These are phyloP conservation scores for Elanoides forficatus DNA, from an alignment of 2,113 vertebrate species.

Conservation along the genomic window DNA sequence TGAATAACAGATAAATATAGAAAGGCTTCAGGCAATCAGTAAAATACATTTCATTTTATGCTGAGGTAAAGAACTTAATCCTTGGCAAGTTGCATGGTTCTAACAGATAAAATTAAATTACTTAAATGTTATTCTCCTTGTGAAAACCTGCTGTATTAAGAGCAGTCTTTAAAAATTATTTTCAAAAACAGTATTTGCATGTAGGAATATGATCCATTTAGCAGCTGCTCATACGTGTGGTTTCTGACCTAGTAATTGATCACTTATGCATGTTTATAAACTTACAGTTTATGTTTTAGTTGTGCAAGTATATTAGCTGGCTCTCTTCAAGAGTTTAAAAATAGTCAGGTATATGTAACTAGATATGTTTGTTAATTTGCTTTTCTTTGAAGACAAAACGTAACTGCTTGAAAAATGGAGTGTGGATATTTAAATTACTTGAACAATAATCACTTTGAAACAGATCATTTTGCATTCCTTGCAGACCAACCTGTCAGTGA, in stretches of 20 bases:
- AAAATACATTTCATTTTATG: background rate
- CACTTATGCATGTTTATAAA: background rate
- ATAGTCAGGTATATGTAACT: background rate
- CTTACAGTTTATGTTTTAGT: background rate
- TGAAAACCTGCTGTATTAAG: background rate
- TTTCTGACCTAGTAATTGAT: background rate
- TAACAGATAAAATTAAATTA: constrained; percentile 35
- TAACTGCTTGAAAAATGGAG: background rate
- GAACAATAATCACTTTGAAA: background rate
- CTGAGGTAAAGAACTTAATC: constrained; percentile 14
- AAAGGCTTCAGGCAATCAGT: background rate
- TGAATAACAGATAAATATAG: constrained; percentile 21
- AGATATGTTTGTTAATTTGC: background rate
- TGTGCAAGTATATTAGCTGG: background rate
- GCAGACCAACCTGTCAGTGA: background rate
- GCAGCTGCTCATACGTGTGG: background rate
- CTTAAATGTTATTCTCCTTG: background rate
- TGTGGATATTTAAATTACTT: background rate
- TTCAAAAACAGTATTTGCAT: background rate
- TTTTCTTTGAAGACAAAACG: background rate
- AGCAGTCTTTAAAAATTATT: background rate
- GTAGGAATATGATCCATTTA: background rate
- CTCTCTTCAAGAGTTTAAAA: background rate
- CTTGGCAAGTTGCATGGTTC: background rate
- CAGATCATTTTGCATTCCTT: background rate